Percentiles rank a stretch among this genome's conserved stretches.
These are phyloP conservation scores for Serrognathus titanus DNA, from an alignment of 2,888 invertebrate species.

Conservation along the genomic window DNA sequence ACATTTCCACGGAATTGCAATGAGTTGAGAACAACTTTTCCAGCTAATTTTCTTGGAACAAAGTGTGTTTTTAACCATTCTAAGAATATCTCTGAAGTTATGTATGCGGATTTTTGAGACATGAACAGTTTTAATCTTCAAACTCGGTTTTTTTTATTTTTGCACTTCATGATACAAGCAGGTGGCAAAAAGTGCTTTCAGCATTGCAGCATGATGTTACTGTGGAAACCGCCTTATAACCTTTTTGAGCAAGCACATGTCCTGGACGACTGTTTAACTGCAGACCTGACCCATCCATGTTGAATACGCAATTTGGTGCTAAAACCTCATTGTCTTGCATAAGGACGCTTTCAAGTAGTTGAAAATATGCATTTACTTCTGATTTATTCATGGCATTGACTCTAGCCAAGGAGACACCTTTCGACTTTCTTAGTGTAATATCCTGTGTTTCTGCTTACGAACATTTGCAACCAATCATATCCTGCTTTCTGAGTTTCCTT, in stretches of 20 bases:
- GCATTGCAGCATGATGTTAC: conserved; percentile 37
- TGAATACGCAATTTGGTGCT: conserved; percentile 25
- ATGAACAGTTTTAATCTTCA: not conserved
- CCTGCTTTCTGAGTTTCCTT: conserved; percentile 31
- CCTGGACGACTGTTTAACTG: conserved; percentile 38
- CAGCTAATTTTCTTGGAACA: too few species aligned
- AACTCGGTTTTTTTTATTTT: conserved; percentile 18
- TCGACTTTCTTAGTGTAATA: conserved; percentile 31
- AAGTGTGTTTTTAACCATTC: too few species aligned
- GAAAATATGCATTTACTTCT: conserved; percentile 31
- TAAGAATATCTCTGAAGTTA: too few species aligned
- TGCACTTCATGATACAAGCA: conserved; percentile 29
- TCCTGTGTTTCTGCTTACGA: conserved; percentile 25
- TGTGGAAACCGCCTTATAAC: conserved; percentile 24
- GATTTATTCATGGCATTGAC: conserved; percentile 30
- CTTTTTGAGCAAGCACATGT: conserved; percentile 31
- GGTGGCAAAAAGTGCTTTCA: conserved; percentile 34
- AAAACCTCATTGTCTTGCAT: conserved; percentile 30
- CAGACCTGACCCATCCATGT: conserved; percentile 44
- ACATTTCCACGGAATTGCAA: too few species aligned
- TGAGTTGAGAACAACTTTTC: too few species aligned
- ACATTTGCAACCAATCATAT: conserved; percentile 29
- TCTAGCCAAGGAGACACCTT: conserved; percentile 32
- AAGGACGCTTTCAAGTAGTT: too few species aligned
- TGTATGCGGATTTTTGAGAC: too few species aligned